phyloP scores from a whole-genome alignment of 2,797 vertebrate species.

The Semotilus atromaculatus region DNA sequence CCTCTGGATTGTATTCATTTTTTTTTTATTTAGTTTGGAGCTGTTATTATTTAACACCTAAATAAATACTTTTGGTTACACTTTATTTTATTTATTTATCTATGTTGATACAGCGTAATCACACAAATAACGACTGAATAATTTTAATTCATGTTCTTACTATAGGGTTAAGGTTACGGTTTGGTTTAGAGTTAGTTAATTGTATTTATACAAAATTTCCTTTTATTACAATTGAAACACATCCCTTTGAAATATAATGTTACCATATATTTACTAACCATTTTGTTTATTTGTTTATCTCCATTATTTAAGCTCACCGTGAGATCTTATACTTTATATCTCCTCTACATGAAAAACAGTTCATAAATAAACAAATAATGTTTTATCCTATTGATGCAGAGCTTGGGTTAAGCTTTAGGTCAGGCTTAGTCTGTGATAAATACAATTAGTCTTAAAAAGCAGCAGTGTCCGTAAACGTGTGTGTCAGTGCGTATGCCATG shows the following conservation, averaged over 20 bases:
- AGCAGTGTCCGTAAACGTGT: background rate
- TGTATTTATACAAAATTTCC: background rate
- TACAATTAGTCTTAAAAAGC: background rate
- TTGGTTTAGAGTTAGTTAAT: background rate
- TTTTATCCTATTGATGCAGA: background rate
- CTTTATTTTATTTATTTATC: background rate
- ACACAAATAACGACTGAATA: background rate
- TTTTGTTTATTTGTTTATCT: background rate
- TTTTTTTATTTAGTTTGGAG: slow-evolving; percentile 44
- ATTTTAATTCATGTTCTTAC: background rate
- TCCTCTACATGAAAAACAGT: background rate
- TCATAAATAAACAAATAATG: too few species aligned
- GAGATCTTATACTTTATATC: background rate
- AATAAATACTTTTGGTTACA: background rate
- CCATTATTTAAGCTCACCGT: background rate
- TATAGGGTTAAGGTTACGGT: background rate
- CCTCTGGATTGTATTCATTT: slow-evolving; percentile 37
- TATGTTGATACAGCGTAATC: background rate
- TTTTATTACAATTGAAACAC: background rate
- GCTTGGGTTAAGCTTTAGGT: background rate
- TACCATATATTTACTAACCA: background rate
- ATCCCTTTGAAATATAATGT: background rate
- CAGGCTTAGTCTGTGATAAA: background rate
- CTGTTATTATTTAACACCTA: background rate
- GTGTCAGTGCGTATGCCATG: background rate